Conservation (phyloP, 1,140 invertebrate genomes). For the Dendrolimus punctatus region DNA sequence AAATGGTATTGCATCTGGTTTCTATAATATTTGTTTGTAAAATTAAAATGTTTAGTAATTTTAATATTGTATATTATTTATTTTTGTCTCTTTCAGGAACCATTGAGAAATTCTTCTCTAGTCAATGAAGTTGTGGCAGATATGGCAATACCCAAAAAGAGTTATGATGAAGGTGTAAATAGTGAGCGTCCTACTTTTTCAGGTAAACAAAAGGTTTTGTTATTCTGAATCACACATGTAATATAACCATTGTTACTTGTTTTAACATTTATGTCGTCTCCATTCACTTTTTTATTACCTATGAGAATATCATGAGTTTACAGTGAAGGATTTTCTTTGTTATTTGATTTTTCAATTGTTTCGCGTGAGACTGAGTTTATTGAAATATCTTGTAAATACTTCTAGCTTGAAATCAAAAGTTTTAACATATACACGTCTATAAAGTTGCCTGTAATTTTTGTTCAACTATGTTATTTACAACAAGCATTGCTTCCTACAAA, state of each 20-base stretch:
- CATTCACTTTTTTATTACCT: background rate
- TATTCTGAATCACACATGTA: background rate
- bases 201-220: slow-evolving; percentile 20
- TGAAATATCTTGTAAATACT: too few species aligned
- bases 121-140: slow-evolving; percentile 23
- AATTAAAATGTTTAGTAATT: too few species aligned
- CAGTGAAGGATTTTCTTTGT: background rate
- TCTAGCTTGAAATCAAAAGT: too few species aligned
- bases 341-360: background rate
- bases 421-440: too few species aligned
- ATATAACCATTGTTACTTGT: too few species aligned
- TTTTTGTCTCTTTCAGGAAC: slow-evolving; percentile 25
- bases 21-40: too few species aligned
- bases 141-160: slow-evolving; percentile 19
- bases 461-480: too few species aligned
- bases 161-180: slow-evolving; percentile 24
- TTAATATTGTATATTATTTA: background rate
- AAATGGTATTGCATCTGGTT: too few species aligned
- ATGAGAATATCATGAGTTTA: too few species aligned
- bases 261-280: background rate
- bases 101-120: slow-evolving; percentile 33
- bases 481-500: too few species aligned
- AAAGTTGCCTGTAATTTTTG: too few species aligned
- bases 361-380: too few species aligned
- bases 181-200: slow-evolving; percentile 42